Base-by-base conservation (phyloP, 2,888 invertebrate species). In the Cybosia mesomella region DNA sequence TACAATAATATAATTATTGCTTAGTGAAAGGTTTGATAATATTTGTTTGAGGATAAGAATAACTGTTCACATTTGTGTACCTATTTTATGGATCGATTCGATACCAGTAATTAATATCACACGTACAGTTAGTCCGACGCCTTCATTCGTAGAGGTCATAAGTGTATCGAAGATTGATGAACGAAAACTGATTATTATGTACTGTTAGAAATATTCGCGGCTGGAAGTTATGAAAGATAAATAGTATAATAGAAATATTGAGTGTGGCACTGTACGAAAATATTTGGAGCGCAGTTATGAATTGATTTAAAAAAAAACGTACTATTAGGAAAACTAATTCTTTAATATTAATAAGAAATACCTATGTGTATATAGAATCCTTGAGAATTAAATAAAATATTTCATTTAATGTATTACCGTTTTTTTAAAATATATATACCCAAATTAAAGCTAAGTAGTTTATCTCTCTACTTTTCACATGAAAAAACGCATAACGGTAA, bases 81-180 rank as follows among this genome's bases (percentile, higher is more conserved):
- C 34, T 21, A 69, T 67, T 71, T 70, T 63, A 71, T 79, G 43
- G 79, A 73, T 73, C 11, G 73, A 81, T 81, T 79, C 55, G 76
- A 75, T 36, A 49, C 49, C 62, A 67, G 54, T 72, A 81, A 79
- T 79, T 79, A 79, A 64, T 69, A 63, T 75, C 18, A 70, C 58
- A 36, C 22, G 59, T 68, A 80, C 73, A 66, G 81, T 69, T 79
- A 73, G 57, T 43, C 58, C 0, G 22, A 58, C 21, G 58, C 34
- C 22, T 34, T 64, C 49, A 21, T 22, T 22, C 57, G 39, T 53
- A 22, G 54, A 54, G 69, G 58, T 70, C 69, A 70, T 13, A 22
- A 59, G 58, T 62, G 7, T 68, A 36, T 15, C 18, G 18, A 62
- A 54, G 69, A 66, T 62, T 70, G 55, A 66, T 70, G 49, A 53